Evolutionary conservation across 2,113 vertebrate genomes (phyloP).

Genomic region (Hippocampus mohnikei): DNA sequence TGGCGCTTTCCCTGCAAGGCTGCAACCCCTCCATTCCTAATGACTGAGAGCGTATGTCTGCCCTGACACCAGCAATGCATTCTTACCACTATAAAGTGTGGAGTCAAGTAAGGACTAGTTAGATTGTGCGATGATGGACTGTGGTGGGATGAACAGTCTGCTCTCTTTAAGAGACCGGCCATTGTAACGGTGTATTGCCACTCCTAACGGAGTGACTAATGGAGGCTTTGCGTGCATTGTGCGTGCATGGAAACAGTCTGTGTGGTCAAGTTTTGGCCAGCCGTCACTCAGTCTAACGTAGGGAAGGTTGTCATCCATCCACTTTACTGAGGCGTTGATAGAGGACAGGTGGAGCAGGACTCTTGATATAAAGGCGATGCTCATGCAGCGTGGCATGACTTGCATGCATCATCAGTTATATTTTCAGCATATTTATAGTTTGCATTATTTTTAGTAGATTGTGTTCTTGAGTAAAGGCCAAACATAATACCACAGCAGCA

Average conservation of each 20-base stretch:
- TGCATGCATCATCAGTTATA: not conserved
- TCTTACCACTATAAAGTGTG: slow-evolving; percentile 36
- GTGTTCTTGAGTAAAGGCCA: not conserved
- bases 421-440: not conserved
- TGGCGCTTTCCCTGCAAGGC: slow-evolving; percentile 6
- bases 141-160: slow-evolving; percentile 39
- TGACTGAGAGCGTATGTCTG: slow-evolving; percentile 16
- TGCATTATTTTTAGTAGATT: not conserved
- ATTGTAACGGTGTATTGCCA: slow-evolving; percentile 22
- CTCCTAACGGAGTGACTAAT: slow-evolving; percentile 39
- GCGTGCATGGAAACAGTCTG: not conserved
- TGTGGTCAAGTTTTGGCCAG: slow-evolving; percentile 19
- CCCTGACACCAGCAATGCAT: slow-evolving; percentile 34
- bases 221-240: not conserved
- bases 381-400: not conserved
- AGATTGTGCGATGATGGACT: slow-evolving; percentile 36
- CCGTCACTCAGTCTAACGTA: slow-evolving; percentile 4
- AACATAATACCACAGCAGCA: not conserved
- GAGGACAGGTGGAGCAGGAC: slow-evolving; percentile 2
- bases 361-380: not conserved
- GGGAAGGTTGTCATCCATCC: slow-evolving; percentile 40
- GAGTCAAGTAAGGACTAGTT: slow-evolving; percentile 29
- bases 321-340: slow-evolving; percentile 37
- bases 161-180: slow-evolving; percentile 21
- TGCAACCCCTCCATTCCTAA: slow-evolving; percentile 8